Evolutionary conservation across 2,113 vertebrate species (phyloP).

Genomic region (Labeo rohita): DNA sequence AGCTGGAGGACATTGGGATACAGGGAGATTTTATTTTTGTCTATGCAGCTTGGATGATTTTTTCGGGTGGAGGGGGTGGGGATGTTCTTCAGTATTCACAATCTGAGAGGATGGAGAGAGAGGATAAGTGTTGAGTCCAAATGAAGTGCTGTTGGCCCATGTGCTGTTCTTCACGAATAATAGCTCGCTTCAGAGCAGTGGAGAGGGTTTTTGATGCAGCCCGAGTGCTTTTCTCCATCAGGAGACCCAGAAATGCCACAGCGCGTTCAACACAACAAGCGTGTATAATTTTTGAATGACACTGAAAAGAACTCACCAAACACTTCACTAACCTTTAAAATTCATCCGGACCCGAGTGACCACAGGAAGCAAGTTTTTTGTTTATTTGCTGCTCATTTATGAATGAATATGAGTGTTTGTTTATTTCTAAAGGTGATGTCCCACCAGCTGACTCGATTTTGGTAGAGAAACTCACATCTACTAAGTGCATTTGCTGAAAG

Average conservation of each 20-base stretch:
- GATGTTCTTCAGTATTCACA: conserved; percentile 15
- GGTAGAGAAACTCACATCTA: background rate
- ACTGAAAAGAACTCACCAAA: conserved; percentile 21
- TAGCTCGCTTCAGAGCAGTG: conserved; percentile 19
- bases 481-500: background rate
- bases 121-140: conserved; percentile 43
- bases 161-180: conserved; percentile 18
- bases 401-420: background rate
- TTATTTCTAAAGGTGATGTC: conserved; percentile 4
- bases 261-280: conserved; percentile 13
- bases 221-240: conserved; percentile 34
- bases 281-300: conserved; percentile 43
- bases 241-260: conserved; percentile 33
- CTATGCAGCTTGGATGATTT: conserved; percentile 17
- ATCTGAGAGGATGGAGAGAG: background rate
- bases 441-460: background rate
- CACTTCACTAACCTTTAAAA: conserved; percentile 25
- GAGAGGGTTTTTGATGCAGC: conserved; percentile 18
- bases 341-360: conserved; percentile 3
- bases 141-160: conserved; percentile 32
- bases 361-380: background rate
- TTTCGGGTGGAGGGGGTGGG: conserved; percentile 16
- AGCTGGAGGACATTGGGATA: conserved; percentile 33
- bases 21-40: conserved; percentile 27
- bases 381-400: background rate